Evolutionary conservation across 2,888 invertebrate species (phyloP).

Genomic region (Smittia sp.): DNA sequence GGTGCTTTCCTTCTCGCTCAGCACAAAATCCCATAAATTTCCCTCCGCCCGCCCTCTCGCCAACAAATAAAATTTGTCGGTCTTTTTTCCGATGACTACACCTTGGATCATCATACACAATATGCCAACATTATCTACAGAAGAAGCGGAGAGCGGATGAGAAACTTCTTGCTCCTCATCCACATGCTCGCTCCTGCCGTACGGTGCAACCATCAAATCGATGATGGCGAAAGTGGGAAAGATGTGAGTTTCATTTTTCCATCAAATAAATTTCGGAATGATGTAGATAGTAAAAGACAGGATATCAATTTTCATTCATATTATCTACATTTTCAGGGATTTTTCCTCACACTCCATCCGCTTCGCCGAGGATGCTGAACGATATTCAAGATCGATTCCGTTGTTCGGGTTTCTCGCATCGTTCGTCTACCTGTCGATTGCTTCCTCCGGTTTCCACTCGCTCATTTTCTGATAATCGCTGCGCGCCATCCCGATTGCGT

Average conservation of each 20-base stretch:
- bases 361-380: not conserved
- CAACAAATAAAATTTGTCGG: constrained; percentile 20
- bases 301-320: constrained; percentile 38
- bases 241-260: constrained; percentile 39
- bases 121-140: constrained; percentile 8
- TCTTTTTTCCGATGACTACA: constrained; percentile 29
- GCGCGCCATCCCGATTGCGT: constrained; percentile 19
- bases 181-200: not conserved
- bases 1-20: not conserved
- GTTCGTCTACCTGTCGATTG: constrained; percentile 10
- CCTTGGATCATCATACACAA: constrained; percentile 20
- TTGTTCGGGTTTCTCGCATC: not conserved
- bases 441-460: constrained; percentile 1
- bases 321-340: constrained; percentile 20
- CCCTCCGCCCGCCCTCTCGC: not conserved
- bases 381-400: not conserved
- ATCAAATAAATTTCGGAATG: constrained; percentile 40
- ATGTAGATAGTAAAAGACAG: constrained; percentile 18
- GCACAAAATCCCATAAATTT: constrained; percentile 9
- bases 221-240: constrained; percentile 14
- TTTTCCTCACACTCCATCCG: not conserved
- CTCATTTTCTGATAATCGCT: constrained; percentile 29
- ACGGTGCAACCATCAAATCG: constrained; percentile 1
- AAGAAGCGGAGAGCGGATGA: not conserved
- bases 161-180: constrained; percentile 10